Base-by-base conservation (phyloP, 2,888 invertebrate species). In the Drosophila koepferae region DNA sequence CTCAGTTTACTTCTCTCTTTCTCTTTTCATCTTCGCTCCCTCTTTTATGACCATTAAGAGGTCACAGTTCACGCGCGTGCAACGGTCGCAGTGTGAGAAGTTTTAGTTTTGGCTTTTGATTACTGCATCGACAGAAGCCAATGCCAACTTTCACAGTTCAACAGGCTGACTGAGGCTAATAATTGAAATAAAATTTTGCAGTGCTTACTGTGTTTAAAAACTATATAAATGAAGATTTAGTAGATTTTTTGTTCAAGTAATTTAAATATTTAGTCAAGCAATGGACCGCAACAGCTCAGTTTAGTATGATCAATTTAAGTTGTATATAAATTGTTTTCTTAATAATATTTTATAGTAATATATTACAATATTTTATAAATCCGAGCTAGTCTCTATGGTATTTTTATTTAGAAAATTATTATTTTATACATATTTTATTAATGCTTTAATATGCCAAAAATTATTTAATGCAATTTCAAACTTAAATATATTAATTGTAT, bases 61-160 rank as follows among this genome's bases (percentile, higher is more conserved):
- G 82, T 89, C 87, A 71, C 51, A 86, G 87, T 71, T 83, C 81
- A 79, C 44, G 79, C 76, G 71, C 86, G 84, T 81, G 82, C 73
- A 82, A 43, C 56, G 66, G 54, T 72, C 72, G 58, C 56, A 73
- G 60, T 71, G 67, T 80, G 77, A 82, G 46, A 72, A 69, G 48
- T 55, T 73, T 81, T 64, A 53, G 63, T 63, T 78, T 61, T 9
- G 18, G 38, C 44, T 44, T 34, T 43, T 43, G 54, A 53, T 48
- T 41, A n/a, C 8, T 31, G 14, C 6, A 40, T 46, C 54, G 56
- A 76, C 77, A 58, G 75, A 59, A 74, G 77, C 74, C 43, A 16
- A 44, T 20, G 53, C 14, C 51, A 36, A 48, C 46, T 54, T 71
- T 55, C 38, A 34, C 34, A 56, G 43, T 40, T 62, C 20, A 62